Evolutionary conservation across 1,140 invertebrate genomes (phyloP).

Genomic region (Sarcophaga bullata): DNA sequence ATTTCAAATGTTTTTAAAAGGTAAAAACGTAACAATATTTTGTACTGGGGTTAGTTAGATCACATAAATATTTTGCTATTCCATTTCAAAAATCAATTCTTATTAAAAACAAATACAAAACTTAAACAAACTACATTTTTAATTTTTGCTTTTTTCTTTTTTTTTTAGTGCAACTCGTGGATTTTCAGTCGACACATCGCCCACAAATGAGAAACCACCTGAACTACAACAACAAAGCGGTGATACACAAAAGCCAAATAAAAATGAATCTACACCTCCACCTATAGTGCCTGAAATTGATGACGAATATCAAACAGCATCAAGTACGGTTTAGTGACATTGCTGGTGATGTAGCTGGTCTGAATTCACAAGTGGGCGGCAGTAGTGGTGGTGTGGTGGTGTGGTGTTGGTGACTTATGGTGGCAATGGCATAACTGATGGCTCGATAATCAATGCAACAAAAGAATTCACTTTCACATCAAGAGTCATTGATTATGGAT

Average conservation of each 20-base stretch:
- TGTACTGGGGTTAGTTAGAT: too few species aligned
- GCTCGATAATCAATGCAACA: too few species aligned
- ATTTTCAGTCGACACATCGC: slow-evolving; percentile 57
- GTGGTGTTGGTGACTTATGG: too few species aligned
- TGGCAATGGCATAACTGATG: slow-evolving; percentile 65
- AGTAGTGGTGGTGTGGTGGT: slow-evolving; percentile 56
- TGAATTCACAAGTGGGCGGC: slow-evolving; percentile 10
- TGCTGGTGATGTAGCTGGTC: neutral
- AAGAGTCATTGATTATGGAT: slow-evolving; percentile 73
- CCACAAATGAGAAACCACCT: slow-evolving; percentile 55
- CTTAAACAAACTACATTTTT: neutral
- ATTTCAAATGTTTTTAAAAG: too few species aligned
- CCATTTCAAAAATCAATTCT: too few species aligned
- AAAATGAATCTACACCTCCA: slow-evolving; percentile 31
- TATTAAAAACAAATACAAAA: too few species aligned
- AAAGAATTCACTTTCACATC: slow-evolving; percentile 48
- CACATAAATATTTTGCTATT: too few species aligned
- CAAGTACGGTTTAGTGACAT: slow-evolving; percentile 44
- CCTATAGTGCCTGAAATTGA: slow-evolving; percentile 52
- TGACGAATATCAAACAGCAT: slow-evolving; percentile 54
- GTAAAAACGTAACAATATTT: too few species aligned
- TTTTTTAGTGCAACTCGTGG: slow-evolving; percentile 56
- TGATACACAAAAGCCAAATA: slow-evolving; percentile 42
- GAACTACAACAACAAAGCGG: slow-evolving; percentile 45
- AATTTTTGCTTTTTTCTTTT: slow-evolving; percentile 6